phyloP scores from a whole-genome alignment of 2,888 invertebrate genomes.

The Drosophila nr. perissopoda region DNA sequence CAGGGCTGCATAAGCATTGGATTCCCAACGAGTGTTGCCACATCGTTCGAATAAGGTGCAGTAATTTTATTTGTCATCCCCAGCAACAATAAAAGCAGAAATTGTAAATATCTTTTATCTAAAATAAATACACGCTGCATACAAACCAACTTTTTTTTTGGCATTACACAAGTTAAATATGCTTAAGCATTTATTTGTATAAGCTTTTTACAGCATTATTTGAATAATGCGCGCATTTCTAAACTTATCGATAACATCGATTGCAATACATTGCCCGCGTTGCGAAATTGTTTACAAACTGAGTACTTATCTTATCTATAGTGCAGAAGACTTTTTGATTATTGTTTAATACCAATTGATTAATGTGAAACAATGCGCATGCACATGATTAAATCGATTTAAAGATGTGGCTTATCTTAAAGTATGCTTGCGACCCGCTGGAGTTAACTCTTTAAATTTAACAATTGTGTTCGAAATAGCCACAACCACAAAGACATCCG shows the following conservation, averaged over 20 bases:
- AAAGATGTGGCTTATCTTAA: not conserved
- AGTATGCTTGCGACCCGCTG: not conserved
- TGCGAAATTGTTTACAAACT: constrained; percentile 27
- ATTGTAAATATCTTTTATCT: not conserved
- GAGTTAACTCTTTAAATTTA: constrained; percentile 25
- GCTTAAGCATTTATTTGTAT: not conserved
- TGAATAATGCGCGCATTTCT: not conserved
- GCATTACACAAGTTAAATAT: too few relatives aligned
- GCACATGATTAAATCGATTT: not conserved
- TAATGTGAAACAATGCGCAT: not conserved
- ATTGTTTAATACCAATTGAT: not conserved
- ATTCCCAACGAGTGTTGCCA: constrained; percentile 37
- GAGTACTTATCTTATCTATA: constrained; percentile 16
- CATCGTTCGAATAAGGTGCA: constrained; percentile 10
- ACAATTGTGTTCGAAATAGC: constrained; percentile 43
- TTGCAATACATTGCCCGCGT: constrained; percentile 20
- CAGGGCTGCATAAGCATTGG: constrained; percentile 40
- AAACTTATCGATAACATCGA: constrained; percentile 29
- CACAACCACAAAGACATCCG: constrained; percentile 54
- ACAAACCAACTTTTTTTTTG: not conserved
- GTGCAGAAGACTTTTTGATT: not conserved
- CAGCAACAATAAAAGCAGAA: not conserved
- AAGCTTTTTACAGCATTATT: not conserved
- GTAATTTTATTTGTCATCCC: not conserved
- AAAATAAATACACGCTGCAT: not conserved